A percentile compares a stretch with the other conserved stretches of the same genome.
phyloP scores from a whole-genome alignment of 2,888 invertebrate genomes.

The Eupithecia insigniata region DNA sequence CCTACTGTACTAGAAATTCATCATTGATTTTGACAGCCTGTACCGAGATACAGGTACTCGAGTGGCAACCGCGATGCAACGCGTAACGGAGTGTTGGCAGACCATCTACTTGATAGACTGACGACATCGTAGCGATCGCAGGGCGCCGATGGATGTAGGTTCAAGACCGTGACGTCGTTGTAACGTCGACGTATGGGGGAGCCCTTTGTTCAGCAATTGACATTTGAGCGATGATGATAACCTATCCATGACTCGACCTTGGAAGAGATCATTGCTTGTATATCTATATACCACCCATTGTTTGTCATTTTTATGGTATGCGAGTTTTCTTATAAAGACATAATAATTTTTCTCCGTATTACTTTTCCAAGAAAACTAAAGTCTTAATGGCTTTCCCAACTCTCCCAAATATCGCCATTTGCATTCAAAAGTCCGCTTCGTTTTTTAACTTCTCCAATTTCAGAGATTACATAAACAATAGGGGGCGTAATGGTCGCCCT shows the following conservation, averaged over 20 bases:
- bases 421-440: conserved; percentile 42
- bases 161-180: too few relatives aligned
- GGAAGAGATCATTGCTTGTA: not conserved
- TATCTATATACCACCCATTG: not conserved
- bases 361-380: conserved; percentile 10
- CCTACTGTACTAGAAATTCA: too few relatives aligned
- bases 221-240: too few relatives aligned
- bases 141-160: too few relatives aligned
- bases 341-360: not conserved
- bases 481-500: conserved; percentile 63
- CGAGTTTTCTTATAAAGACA: not conserved
- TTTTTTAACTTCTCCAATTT: conserved; percentile 71
- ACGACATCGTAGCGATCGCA: too few relatives aligned
- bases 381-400: conserved; percentile 25
- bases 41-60: too few relatives aligned
- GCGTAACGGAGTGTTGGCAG: too few relatives aligned
- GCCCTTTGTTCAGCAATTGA: too few relatives aligned
- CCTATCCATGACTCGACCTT: not conserved
- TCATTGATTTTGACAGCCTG: too few relatives aligned
- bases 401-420: conserved; percentile 40
- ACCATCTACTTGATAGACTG: too few relatives aligned
- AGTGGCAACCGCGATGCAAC: too few relatives aligned
- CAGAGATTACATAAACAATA: conserved; percentile 73
- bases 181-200: too few relatives aligned
- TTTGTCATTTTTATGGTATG: not conserved